Evolutionary conservation across 2,888 invertebrate species (phyloP), one percentile per base, ranked within the genome.

Genomic region (Apodemia hepburni): DNA sequence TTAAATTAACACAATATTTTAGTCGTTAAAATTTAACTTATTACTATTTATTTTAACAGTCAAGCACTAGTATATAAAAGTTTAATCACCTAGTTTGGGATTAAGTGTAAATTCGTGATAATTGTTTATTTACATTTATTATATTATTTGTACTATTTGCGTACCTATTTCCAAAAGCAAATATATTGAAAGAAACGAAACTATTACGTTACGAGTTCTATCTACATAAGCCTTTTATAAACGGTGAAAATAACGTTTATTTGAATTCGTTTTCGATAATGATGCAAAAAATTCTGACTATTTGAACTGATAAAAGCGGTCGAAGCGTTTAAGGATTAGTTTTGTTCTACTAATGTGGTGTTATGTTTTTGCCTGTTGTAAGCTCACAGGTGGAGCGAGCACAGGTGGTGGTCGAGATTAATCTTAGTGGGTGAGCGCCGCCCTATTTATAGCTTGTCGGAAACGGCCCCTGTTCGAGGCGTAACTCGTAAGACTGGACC

Each of bases 351-450:
- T 80, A 78, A 81, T 78, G 76, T 75, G 69, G 73, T 71, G 70
- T 72, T 76, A 76, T 79, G 77, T 82, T 82, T 80, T 80, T 79
- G 74, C 77, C 75, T 77, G 78, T 73, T 42, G 42, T 42, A 15
- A 75, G 73, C 74, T 77, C 77, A 74, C 77, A 79, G 78, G 77
- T 78, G 77, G 75, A 73, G 71, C 70, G 71, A 66, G 70, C 75
- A 72, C 84, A 84, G 85, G 84, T 85, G 85, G 79, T 75, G 75
- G 75, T 70, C 75, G 79, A 84, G 86, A 87, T 85, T 86, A 86
- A 87, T 85, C 78, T 81, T 75, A 75, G 75, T 72, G 77, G 73
- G 74, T 70, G 74, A 72, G 73, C 70, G 73, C 70, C 69, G 71
- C 73, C 73, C 82, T 85, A 85, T 87, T 86, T 85, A 85, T 85